A percentile compares a stretch with the other conserved stretches of the same genome.
Conservation (phyloP, 2,797 vertebrate genomes). For the Aeoliscus strigatus region DNA sequence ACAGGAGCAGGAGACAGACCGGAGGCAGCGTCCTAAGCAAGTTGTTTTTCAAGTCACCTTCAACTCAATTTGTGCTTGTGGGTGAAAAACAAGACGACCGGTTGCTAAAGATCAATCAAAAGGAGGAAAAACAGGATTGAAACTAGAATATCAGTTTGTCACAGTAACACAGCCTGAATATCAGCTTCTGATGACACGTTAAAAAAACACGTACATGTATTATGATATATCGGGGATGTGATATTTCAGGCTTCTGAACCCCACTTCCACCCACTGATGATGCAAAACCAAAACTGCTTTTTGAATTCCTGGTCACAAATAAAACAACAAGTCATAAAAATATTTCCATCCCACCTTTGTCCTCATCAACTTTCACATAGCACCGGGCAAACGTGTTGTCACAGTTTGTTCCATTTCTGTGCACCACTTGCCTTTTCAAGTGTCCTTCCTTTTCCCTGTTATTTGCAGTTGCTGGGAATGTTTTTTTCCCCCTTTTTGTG, state of each 20-base stretch:
- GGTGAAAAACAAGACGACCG: constrained; percentile 11
- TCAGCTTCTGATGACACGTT: constrained; percentile 28
- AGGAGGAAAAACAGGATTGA: constrained; percentile 13
- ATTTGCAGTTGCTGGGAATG: constrained; percentile 27
- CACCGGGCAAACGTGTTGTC: constrained; percentile 42
- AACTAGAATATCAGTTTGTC: constrained; percentile 44
- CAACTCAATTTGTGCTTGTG: constrained; percentile 65
- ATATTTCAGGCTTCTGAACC: no score
- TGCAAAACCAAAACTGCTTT: constrained; percentile 18
- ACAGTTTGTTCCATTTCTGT: constrained; percentile 15
- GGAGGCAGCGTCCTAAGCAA: constrained; percentile 51
- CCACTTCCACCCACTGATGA: no score
- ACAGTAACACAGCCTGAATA: constrained; percentile 61
- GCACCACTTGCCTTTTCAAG: constrained; percentile 27
- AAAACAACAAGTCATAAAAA: constrained; percentile 24
- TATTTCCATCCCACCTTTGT: constrained; percentile 4
- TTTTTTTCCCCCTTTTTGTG: constrained; percentile 3
- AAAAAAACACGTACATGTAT: no score
- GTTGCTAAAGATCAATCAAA: constrained; percentile 12
- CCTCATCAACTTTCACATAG: constrained; percentile 30
- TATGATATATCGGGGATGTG: no score
- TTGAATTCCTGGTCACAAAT: constrained; percentile 29
- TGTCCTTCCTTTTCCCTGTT: constrained; percentile 29
- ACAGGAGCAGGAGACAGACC: constrained; percentile 42
- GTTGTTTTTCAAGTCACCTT: no score